phyloP scores from a whole-genome alignment of 2,888 invertebrate species.

The Rhamphomyia laevipes region DNA sequence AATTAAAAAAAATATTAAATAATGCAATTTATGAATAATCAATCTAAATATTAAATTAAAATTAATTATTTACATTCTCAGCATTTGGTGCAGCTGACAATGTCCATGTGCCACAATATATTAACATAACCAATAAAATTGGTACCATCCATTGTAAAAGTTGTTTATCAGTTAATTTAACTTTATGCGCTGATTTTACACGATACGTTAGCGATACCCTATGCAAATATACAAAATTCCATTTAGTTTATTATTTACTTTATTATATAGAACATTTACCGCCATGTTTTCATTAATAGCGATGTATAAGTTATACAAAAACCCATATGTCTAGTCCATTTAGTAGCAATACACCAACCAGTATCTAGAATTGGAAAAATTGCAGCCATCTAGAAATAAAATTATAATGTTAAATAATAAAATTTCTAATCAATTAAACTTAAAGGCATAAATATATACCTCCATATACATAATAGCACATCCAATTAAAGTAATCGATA shows the following conservation, averaged over 20 bases:
- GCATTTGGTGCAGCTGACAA: constrained; percentile 74
- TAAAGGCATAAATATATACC: constrained; percentile 42
- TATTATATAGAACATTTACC: constrained; percentile 41
- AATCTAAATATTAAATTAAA: neutral
- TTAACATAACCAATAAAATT: constrained; percentile 76
- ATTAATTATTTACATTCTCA: constrained; percentile 44
- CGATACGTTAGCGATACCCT: constrained; percentile 87
- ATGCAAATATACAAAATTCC: constrained; percentile 17
- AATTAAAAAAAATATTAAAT: constrained; percentile 1
- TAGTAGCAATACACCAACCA: constrained; percentile 77
- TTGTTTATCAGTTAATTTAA: constrained; percentile 86
- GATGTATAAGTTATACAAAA: constrained; percentile 90
- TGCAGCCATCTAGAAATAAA: constrained; percentile 66
- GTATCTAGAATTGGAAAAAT: constrained; percentile 79
- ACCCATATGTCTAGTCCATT: constrained; percentile 88
- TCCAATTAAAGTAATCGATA: constrained; percentile 78
- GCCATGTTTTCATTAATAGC: constrained; percentile 88
- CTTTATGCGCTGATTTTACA: constrained; percentile 85
- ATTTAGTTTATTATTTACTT: neutral
- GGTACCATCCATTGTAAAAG: constrained; percentile 88
- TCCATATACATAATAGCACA: constrained; percentile 89
- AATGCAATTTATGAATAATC: too few species aligned
- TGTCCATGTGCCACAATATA: constrained; percentile 84
- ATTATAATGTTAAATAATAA: neutral
- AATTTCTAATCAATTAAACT: neutral